These are phyloP conservation scores for Harpagifer antarcticus DNA, from an alignment of 2,797 vertebrate species.

Conservation along the genomic window DNA sequence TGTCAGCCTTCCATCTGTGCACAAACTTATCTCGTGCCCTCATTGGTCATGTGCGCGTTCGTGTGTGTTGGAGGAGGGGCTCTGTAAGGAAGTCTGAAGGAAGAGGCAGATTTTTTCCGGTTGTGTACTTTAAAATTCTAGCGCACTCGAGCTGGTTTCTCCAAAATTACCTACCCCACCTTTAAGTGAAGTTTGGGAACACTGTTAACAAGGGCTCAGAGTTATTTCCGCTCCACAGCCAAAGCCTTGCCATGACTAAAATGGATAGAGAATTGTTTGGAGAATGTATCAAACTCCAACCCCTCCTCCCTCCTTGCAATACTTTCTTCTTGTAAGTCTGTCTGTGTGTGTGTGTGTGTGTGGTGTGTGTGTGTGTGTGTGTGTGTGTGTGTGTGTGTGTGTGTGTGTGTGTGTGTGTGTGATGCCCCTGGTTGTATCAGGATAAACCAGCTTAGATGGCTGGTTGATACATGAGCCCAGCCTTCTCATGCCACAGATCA, in stretches of 20 bases:
- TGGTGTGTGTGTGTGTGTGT: conserved; percentile 34
- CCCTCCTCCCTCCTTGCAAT: conserved; percentile 40
- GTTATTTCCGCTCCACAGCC: conserved; percentile 67
- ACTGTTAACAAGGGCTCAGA: conserved; percentile 71
- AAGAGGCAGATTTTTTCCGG: too few relatives aligned
- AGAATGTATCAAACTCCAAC: conserved; percentile 50
- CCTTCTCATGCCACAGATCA: conserved; percentile 81
- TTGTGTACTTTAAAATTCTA: too few relatives aligned
- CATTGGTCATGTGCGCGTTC: too few relatives aligned
- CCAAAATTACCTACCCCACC: too few relatives aligned
- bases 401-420: conserved; percentile 40
- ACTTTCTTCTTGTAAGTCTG: conserved; percentile 37
- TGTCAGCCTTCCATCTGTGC: too few relatives aligned
- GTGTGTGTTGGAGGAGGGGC: too few relatives aligned
- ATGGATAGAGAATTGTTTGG: conserved; percentile 67
- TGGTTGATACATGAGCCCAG: conserved; percentile 81
- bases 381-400: conserved; percentile 40
- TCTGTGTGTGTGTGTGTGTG: conserved; percentile 35
- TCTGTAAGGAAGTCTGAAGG: too few relatives aligned
- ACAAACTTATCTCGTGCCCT: too few relatives aligned
- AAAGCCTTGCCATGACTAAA: conserved; percentile 70
- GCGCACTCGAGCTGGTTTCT: too few relatives aligned
- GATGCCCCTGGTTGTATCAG: conserved; percentile 69
- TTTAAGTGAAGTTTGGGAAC: conserved; percentile 52
- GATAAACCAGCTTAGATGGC: conserved; percentile 81